These are phyloP conservation scores for Eufriesea mexicana DNA, from an alignment of 1,140 invertebrate species.

Conservation along the genomic window DNA sequence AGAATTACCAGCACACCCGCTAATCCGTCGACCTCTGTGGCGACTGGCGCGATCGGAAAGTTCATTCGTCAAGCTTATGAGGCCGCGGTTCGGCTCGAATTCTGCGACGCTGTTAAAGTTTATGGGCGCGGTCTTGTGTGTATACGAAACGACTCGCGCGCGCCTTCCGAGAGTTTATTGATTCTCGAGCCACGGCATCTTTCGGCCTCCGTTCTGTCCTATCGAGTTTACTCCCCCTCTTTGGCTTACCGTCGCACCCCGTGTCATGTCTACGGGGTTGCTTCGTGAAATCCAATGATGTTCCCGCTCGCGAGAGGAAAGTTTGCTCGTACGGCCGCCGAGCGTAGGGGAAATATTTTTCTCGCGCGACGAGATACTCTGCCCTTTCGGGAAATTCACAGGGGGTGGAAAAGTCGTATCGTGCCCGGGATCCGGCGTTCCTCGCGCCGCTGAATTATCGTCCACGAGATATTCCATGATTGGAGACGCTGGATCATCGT, in stretches of 20 bases:
- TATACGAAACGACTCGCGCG: conserved; percentile 68
- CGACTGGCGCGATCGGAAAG: conserved; percentile 55
- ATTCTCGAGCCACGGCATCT: conserved; percentile 78
- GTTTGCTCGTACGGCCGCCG: conserved; percentile 37
- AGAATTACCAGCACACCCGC: neutral
- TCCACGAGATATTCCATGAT: neutral
- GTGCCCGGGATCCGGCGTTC: neutral
- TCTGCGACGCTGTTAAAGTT: conserved; percentile 78
- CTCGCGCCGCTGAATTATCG: neutral
- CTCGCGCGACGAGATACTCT: neutral
- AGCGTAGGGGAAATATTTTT: conserved; percentile 20
- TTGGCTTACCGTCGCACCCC: conserved; percentile 54
- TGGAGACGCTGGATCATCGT: neutral
- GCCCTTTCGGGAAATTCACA: neutral
- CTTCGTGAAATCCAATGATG: conserved; percentile 62
- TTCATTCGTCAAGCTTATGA: conserved; percentile 73
- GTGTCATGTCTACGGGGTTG: conserved; percentile 58
- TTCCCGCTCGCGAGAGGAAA: conserved; percentile 35
- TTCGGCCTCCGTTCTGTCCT: conserved; percentile 69
- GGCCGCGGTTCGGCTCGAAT: conserved; percentile 62
- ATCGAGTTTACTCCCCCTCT: conserved; percentile 65
- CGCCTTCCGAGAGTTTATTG: conserved; percentile 78
- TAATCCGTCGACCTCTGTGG: neutral
- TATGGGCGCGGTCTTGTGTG: conserved; percentile 78
- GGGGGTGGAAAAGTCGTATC: neutral